Conservation (phyloP, 2,113 vertebrate species). For the Oenanthe melanoleuca region DNA sequence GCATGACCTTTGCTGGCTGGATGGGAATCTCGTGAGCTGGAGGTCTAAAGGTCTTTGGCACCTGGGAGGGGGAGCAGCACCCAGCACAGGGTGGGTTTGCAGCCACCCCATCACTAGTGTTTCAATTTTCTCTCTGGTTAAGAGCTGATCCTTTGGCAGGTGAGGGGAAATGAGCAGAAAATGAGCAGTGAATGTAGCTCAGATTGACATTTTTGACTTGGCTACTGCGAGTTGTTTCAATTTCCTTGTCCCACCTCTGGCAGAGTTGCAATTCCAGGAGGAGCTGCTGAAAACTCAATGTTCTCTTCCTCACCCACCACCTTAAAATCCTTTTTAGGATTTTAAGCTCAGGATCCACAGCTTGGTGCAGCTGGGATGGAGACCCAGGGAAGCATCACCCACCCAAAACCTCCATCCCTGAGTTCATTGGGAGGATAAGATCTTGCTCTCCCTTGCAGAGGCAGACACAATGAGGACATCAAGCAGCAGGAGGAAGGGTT, state of each 20-base stretch:
- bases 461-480: conserved; percentile 24
- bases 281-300: not conserved
- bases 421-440: not conserved
- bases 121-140: not conserved
- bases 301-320: fast-evolving
- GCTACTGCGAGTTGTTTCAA: not conserved
- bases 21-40: not conserved
- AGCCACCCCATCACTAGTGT: not conserved
- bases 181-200: fast-evolving
- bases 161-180: not conserved
- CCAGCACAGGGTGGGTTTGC: not conserved
- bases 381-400: not conserved
- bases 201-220: not conserved
- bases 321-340: not conserved
- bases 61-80: not conserved
- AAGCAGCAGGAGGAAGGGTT: conserved; percentile 35
- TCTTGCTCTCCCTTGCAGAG: not conserved
- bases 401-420: fast-evolving
- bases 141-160: not conserved
- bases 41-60: not conserved
- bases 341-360: not conserved
- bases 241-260: not conserved
- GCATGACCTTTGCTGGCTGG: not conserved
- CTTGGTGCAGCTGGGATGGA: not conserved
- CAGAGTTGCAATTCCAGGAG: not conserved